Evolutionary conservation across 2,113 vertebrate genomes (phyloP).

Genomic region (Uria aalge): DNA sequence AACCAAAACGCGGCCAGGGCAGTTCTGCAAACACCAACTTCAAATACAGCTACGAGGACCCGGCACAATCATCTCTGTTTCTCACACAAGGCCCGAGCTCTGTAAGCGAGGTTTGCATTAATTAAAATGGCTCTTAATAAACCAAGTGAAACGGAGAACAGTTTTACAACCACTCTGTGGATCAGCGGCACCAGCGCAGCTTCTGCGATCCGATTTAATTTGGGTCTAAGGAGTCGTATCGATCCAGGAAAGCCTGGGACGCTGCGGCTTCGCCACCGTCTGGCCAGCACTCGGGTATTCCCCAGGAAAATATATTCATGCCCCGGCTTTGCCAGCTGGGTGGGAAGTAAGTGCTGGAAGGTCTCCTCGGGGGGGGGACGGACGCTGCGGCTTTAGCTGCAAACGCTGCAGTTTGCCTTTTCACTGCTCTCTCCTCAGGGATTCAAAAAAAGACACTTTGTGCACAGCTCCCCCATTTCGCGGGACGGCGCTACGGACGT

Average conservation of each 20-base stretch:
- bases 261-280: background rate
- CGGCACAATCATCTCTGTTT: background rate
- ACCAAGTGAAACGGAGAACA: background rate
- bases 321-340: background rate
- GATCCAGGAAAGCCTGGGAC: background rate
- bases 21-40: background rate
- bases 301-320: background rate
- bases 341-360: background rate
- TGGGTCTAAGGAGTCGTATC: background rate
- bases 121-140: background rate
- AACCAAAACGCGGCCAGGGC: background rate
- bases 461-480: background rate
- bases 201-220: background rate
- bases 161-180: background rate
- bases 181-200: background rate
- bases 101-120: background rate
- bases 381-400: background rate
- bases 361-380: background rate
- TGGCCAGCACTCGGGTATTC: background rate
- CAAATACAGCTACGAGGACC: background rate
- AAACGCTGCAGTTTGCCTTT: background rate
- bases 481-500: rapidly evolving
- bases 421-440: background rate
- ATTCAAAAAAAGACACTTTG: background rate
- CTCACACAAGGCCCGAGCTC: background rate